These are phyloP conservation scores for Anoncus sp. DNA, from an alignment of 2,888 invertebrate species.

Conservation along the genomic window DNA sequence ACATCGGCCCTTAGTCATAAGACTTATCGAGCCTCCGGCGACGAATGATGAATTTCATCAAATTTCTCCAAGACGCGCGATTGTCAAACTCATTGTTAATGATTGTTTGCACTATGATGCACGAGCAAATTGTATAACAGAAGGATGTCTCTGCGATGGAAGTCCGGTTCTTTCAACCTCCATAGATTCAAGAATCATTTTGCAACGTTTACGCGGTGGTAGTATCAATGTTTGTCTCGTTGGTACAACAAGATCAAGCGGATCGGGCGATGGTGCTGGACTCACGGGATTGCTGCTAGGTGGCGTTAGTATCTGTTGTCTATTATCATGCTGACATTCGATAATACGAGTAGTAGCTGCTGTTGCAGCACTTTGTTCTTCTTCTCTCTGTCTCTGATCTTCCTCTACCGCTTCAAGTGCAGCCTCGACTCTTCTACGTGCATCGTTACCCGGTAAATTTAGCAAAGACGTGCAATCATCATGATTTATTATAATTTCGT, in stretches of 20 bases:
- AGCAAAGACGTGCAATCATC: conserved; percentile 74
- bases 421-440: conserved; percentile 87
- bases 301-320: conserved; percentile 84
- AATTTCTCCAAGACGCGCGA: no score
- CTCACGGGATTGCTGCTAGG: conserved; percentile 86
- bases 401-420: conserved; percentile 85
- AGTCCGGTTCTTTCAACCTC: conserved; percentile 81
- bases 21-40: no score
- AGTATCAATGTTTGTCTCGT: conserved; percentile 87
- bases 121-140: conserved; percentile 94
- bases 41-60: no score
- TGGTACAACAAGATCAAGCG: conserved; percentile 84
- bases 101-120: conserved; percentile 83
- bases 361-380: conserved; percentile 10
- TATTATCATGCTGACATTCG: conserved; percentile 29
- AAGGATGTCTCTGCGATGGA: conserved; percentile 84
- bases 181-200: conserved; percentile 90
- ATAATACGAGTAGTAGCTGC: neutral
- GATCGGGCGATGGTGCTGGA: conserved; percentile 85
- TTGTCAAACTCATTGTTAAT: no score
- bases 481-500: no score
- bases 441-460: conserved; percentile 84
- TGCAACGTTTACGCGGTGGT: conserved; percentile 91
- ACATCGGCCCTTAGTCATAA: no score
- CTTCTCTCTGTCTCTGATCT: conserved; percentile 77